These are phyloP conservation scores for Macropis europaea DNA, from an alignment of 2,888 invertebrate genomes.

Conservation along the genomic window DNA sequence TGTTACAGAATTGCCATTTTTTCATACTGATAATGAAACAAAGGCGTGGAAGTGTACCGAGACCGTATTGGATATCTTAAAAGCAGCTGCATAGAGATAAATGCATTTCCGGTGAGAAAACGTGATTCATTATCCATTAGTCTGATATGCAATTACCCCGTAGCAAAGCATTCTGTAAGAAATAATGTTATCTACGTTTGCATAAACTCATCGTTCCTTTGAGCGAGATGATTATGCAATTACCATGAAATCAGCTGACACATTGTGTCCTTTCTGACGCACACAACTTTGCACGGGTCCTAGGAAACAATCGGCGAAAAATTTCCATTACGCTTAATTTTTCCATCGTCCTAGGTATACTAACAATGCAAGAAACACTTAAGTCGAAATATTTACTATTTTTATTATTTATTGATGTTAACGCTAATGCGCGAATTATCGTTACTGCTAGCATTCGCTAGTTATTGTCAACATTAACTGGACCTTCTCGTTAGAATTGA, in stretches of 20 bases:
- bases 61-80: background rate
- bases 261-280: background rate
- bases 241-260: constrained; percentile 40
- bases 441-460: too few relatives aligned
- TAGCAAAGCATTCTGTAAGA: background rate
- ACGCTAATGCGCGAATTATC: too few relatives aligned
- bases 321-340: constrained; percentile 21
- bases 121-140: constrained; percentile 20
- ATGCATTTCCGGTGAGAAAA: constrained; percentile 21
- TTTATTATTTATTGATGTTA: too few relatives aligned
- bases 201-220: constrained; percentile 12
- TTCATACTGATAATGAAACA: constrained; percentile 1
- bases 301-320: constrained; percentile 10
- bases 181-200: background rate
- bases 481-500: too few relatives aligned
- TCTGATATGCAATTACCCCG: constrained; percentile 18
- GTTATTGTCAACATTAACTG: too few relatives aligned
- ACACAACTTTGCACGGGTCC: background rate
- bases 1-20: background rate
- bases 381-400: background rate
- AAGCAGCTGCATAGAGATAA: background rate
- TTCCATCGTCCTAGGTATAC: background rate
- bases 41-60: background rate
- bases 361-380: background rate
- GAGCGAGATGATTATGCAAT: constrained; percentile 21